Base-by-base conservation (phyloP, 2,113 vertebrate genomes). In the Zosterops japonicus region DNA sequence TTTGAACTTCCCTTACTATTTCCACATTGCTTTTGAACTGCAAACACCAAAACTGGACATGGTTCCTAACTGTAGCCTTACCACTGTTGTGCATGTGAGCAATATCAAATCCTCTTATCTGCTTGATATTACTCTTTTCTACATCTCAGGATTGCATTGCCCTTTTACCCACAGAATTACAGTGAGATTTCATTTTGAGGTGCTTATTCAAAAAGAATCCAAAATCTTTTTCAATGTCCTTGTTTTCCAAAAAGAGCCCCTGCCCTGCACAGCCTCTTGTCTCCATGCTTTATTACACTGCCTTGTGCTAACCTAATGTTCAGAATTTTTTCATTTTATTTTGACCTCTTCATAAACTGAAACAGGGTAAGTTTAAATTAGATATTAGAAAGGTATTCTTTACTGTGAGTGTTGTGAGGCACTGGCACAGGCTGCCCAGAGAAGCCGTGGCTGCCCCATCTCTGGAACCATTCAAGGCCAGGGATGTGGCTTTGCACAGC, bases 91-190 rank as follows among this genome's bases (percentile, higher is more conserved):
- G 28, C 47, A 33, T 8, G 9, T 4, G 4, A 80, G 69, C 56
- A 84, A 67, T 69, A 69, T 84, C 61, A 96, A 96, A 97, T 95
- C 87, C 94, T 94, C 89, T 96, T 94, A 96, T 87, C 96, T 93
- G 65, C 83, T 69, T 57, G 64, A 89, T 87, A 90, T 39, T 92
- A 56, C 57, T 82, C 52, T 78, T 78, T 77, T 92, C 89, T 83
- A 92, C 76, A 87, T 78, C 69, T 92, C 69, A 49, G 81, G 77
- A 84, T 55, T 89, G 69, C n/a, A 29, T 6, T 60, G 49, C 69
- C 69, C 77, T 89, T 94, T 89, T 53, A 89, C 72, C 36, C 57
- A 79, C 49, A 68, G 56, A 92, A 72, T 56, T 72, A 56, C 25
- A 79, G 52, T 36, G 80, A 91, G 57, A 87, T 87, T 82, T 87